Evolutionary conservation across 2,113 vertebrate species (phyloP), one percentile per base, ranked within the genome.

Genomic region (Caloenas nicobarica): DNA sequence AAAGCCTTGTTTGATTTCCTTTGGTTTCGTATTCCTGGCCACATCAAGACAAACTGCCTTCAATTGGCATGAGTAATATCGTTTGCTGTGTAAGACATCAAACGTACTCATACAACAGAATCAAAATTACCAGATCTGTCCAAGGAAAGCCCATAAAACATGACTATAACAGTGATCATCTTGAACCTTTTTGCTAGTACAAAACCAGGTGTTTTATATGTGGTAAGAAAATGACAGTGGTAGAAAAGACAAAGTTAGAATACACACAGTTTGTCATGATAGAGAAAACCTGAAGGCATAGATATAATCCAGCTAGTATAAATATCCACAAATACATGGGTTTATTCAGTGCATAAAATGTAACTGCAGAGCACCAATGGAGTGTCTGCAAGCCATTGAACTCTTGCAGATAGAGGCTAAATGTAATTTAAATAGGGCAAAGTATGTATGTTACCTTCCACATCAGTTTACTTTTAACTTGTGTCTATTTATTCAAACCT

Each of bases 201-300:
- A 81, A 46, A 83, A 40, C 4, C 16, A 25, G 14, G 7, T 46
- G 31, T 23, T 76, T 6, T 71, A 6, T 51, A 6, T 44, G 10
- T 5, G 7, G 25, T 3, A n/a, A 58, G 29, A 87, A 56, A 82
- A 65, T 33, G 1, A 29, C 33, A 89, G 4, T 5, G 11, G 12
- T 21, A 17, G 16, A 70, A 86, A 80, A 78, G 17, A 44, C 13
- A 80, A 73, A 89, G 17, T 14, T 19, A 80, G 40, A 56, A 73
- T 3, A 66, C 5, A 8, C 13, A 68, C 2, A 16, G 10, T 58
- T 58, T 72, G 9, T 73, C 2, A 0, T 34, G 26, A n/a, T 0
- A 46, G 17, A 48, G 21, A 76, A 81, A 92, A 53, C 7, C 16
- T 66, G 31, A 22, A 73, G 73, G 21, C 40, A 60, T 1, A 50